Evolutionary conservation across 2,888 invertebrate species (phyloP).

Genomic region (Mellilla xanthometata): DNA sequence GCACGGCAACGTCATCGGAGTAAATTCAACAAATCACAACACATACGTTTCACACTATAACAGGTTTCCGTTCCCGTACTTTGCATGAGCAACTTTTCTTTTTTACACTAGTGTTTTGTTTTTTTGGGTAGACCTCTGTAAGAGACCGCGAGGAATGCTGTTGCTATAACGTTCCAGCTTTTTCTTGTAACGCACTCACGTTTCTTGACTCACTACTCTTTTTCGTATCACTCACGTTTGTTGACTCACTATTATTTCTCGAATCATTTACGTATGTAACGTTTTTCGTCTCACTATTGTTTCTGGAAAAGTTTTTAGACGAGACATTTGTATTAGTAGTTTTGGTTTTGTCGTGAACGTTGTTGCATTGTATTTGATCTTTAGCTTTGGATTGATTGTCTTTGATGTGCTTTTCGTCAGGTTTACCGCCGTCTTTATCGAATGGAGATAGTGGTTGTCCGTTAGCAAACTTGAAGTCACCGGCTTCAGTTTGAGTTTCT

Average conservation of each 20-base stretch:
- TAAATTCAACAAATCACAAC: conserved; percentile 2
- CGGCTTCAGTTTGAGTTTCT: conserved; percentile 66
- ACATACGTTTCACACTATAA: conserved; percentile 52
- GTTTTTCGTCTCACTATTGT: conserved; percentile 1
- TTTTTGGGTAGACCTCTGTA: conserved; percentile 51
- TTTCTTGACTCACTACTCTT: neutral
- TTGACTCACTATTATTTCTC: neutral
- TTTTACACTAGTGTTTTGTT: conserved; percentile 52
- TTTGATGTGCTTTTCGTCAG: conserved; percentile 35
- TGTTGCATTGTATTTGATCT: conserved; percentile 37
- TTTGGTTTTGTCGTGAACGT: conserved; percentile 16
- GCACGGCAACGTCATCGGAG: too few relatives aligned
- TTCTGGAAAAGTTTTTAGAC: neutral
- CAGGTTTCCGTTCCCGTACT: conserved; percentile 64
- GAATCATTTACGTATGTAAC: neutral
- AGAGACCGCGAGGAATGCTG: conserved; percentile 65
- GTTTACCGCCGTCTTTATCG: conserved; percentile 29
- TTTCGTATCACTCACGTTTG: conserved; percentile 16
- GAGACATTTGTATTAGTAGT: neutral
- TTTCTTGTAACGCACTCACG: conserved; percentile 43
- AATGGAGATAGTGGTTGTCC: conserved; percentile 50
- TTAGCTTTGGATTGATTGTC: conserved; percentile 36
- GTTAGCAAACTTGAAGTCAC: conserved; percentile 60
- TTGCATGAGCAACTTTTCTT: conserved; percentile 74
- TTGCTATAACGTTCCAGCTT: conserved; percentile 68